Conservation (phyloP, 2,113 vertebrate genomes). For the Oncorhynchus keta region DNA sequence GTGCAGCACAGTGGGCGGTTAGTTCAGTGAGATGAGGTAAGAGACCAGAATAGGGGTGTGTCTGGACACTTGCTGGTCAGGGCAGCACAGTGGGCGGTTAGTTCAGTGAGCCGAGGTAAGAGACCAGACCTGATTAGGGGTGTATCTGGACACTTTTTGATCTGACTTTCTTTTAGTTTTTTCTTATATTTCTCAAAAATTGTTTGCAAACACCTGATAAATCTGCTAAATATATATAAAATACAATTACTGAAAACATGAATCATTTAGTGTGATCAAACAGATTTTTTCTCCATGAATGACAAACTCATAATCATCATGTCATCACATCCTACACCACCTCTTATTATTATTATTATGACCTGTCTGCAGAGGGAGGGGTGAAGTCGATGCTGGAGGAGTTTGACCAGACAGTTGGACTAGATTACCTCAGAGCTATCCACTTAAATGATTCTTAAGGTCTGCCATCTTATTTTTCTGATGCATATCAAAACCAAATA, state of each 20-base stretch:
- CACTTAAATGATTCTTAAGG: conserved; percentile 83
- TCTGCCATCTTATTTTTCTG: conserved; percentile 16
- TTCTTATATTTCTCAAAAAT: too few relatives aligned
- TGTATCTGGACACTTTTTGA: conserved; percentile 68
- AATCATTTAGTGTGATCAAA: neutral
- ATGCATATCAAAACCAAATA: neutral
- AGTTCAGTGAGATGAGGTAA: conserved; percentile 54
- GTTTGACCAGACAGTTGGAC: conserved; percentile 74
- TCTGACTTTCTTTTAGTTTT: neutral
- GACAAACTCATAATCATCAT: neutral
- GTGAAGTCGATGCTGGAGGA: conserved; percentile 70
- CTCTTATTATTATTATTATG: too few relatives aligned
- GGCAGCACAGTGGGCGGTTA: too few relatives aligned
- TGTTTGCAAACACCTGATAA: too few relatives aligned
- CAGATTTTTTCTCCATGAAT: neutral
- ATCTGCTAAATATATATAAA: too few relatives aligned
- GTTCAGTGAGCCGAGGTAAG: too few relatives aligned
- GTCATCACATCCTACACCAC: neutral
- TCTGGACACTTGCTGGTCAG: too few relatives aligned
- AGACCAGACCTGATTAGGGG: conserved; percentile 73
- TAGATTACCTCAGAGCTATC: conserved; percentile 72
- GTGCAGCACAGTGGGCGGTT: too few relatives aligned
- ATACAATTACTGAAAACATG: too few relatives aligned
- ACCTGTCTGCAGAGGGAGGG: conserved; percentile 70
- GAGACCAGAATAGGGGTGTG: neutral